Evolutionary conservation across 1,140 invertebrate species (phyloP), one percentile per base, ranked within the genome.

Genomic region (Cepaea nemoralis): DNA sequence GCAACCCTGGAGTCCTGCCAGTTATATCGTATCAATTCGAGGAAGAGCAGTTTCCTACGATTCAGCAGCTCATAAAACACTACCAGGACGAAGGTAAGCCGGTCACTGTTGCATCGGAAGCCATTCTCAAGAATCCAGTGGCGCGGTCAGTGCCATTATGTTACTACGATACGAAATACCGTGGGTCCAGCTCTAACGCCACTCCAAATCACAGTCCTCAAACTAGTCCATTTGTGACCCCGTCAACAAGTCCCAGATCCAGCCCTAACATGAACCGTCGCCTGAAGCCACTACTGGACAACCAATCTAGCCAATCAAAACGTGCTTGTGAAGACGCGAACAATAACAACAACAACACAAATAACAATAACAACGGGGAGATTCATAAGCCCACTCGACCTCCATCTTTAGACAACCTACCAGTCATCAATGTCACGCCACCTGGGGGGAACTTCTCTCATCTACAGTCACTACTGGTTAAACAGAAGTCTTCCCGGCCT

Each of bases 1-100:
- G 83, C 50, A 81, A 80, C 5, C 82, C 82, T 1, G 76, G 79
- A 96, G 87, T 95, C 95, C 0, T 96, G 96, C 87, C 98, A 90
- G 93, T 95, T 84, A 94, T 97, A 8, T 96, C 97, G 87, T 98
- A 96, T 91, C 96, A 97, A 87, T 97, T 99, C 88, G 97, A 99
- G 92, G 96, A 97, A 85, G 97, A 98, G 87, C 94, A 95, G 0
- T 98, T 97, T 87, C 96, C 97, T 87, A 97, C 96, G 0, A 96
- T 99, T 19, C 95, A 97, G 0, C 96, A 98, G 91, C 93, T 99
- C 37, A 97, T 99, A 82, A 97, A 96, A 3, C 98, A 95, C 81
- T 98, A 99, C 89, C 96, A 98, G n/a, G 96, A 96, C 0, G 97
- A 96, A 55, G 95, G 95, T 37, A 94, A 94, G 88, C 94, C 96